These are phyloP conservation scores for Salpingus planirostris DNA, from an alignment of 2,888 invertebrate genomes.

Conservation along the genomic window DNA sequence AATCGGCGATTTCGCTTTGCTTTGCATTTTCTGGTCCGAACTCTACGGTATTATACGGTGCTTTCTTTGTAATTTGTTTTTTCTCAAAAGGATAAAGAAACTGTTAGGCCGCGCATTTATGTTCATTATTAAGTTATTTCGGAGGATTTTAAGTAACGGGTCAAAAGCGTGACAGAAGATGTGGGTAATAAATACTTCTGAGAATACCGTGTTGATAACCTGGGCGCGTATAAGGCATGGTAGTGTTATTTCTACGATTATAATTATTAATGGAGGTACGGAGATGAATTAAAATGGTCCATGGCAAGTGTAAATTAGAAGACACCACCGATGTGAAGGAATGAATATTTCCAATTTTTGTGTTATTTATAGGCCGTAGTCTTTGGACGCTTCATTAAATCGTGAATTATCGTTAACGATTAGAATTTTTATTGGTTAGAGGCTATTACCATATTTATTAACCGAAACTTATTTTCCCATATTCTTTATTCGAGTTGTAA, in stretches of 20 bases:
- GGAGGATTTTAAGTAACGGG: conserved; percentile 7
- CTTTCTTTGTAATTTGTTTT: too few relatives aligned
- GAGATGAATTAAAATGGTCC: too few relatives aligned
- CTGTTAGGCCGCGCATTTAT: conserved; percentile 2
- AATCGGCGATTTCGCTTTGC: too few relatives aligned
- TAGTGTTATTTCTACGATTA: background rate
- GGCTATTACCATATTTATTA: conserved; percentile 12
- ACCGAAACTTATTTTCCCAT: conserved; percentile 5
- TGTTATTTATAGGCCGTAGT: conserved; percentile 8
- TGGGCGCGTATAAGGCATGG: background rate
- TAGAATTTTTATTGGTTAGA: conserved; percentile 11
- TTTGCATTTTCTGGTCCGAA: too few relatives aligned
- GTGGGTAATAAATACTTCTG: conserved; percentile 6
- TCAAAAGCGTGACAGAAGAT: conserved; percentile 7
- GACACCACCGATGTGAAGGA: too few relatives aligned
- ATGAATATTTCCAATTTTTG: conserved; percentile 8
- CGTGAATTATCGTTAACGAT: conserved; percentile 10
- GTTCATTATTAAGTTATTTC: conserved; percentile 6
- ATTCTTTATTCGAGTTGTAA: too few relatives aligned
- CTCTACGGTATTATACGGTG: background rate
- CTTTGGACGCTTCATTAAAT: conserved; percentile 10
- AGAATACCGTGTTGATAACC: conserved; percentile 7
- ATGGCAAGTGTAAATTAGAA: too few relatives aligned
- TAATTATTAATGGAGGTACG: too few relatives aligned
- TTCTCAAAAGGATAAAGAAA: conserved; percentile 1